A percentile compares a stretch with the other conserved stretches of the same genome.
Conservation (phyloP, 1,140 invertebrate species). For the Laupala kohalensis region DNA sequence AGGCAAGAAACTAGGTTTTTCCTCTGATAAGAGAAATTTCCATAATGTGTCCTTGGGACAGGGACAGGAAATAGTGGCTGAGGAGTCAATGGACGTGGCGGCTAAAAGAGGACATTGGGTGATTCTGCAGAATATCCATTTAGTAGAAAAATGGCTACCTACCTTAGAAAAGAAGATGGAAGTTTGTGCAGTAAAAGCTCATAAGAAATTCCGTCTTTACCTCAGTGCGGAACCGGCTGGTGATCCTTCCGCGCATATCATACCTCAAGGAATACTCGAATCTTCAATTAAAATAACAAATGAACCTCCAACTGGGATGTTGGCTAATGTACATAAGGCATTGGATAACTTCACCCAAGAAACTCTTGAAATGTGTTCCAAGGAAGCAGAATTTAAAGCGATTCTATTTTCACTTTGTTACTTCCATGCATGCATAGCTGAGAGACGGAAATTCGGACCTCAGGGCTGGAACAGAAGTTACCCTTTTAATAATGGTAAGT, state of each 20-base stretch:
- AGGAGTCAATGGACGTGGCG: constrained; percentile 68
- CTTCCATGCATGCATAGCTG: constrained; percentile 88
- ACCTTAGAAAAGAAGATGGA: constrained; percentile 86
- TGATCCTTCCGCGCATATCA: constrained; percentile 44
- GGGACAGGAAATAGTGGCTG: constrained; percentile 79
- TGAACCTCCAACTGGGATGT: constrained; percentile 89
- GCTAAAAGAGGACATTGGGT: constrained; percentile 81
- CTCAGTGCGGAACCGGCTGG: constrained; percentile 55
- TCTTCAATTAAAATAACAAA: constrained; percentile 93
- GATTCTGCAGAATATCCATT: constrained; percentile 81
- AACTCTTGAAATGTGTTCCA: constrained; percentile 81
- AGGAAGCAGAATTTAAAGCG: constrained; percentile 88
- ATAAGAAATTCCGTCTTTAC: constrained; percentile 56
- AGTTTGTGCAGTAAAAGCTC: constrained; percentile 49
- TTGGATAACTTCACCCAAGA: constrained; percentile 89
- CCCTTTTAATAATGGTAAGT: constrained; percentile 37
- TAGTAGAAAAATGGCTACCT: constrained; percentile 81
- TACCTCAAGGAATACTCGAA: constrained; percentile 77
- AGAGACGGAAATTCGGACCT: constrained; percentile 84
- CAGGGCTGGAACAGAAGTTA: constrained; percentile 85
- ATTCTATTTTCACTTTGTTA: constrained; percentile 88
- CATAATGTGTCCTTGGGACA: constrained; percentile 90
- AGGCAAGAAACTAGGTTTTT: constrained; percentile 68
- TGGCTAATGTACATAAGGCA: constrained; percentile 85
- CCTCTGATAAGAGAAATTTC: constrained; percentile 67